Evolutionary conservation across 92 coral and sea anemone genomes (phyloP).

Genomic region (Siderastrea radians): DNA sequence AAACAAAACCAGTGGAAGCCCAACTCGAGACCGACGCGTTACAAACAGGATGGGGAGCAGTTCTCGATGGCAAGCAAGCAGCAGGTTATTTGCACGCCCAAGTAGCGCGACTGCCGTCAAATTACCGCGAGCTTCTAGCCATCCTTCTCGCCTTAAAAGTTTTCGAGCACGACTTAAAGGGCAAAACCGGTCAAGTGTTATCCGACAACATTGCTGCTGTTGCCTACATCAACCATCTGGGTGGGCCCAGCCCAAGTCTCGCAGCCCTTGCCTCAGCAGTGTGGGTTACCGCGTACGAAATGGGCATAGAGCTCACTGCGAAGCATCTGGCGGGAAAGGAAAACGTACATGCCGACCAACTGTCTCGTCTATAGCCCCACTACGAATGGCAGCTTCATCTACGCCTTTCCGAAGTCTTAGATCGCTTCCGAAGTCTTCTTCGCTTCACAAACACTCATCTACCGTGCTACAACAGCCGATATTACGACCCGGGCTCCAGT

Average conservation of each 20-base stretch:
- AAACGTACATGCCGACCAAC: slow-evolving; percentile 1
- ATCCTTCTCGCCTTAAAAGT: slow-evolving; percentile 16
- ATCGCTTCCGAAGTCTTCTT: too few species aligned
- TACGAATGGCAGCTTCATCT: slow-evolving; percentile 27
- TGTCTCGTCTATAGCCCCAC: background rate
- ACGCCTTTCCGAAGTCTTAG: background rate
- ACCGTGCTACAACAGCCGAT: background rate
- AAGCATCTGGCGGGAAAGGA: slow-evolving; percentile 2
- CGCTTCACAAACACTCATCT: slow-evolving; percentile 17
- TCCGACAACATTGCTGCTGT: slow-evolving; percentile 4
- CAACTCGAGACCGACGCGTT: slow-evolving; percentile 5
- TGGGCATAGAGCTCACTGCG: background rate
- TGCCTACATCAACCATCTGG: slow-evolving; percentile 27
- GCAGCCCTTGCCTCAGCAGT: background rate
- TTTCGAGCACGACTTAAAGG: slow-evolving; percentile 8
- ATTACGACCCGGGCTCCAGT: slow-evolving; percentile 2
- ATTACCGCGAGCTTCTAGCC: slow-evolving; percentile 10
- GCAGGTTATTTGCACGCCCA: background rate
- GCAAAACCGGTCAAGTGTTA: slow-evolving; percentile 12
- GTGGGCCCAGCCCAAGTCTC: slow-evolving; percentile 5
- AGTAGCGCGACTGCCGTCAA: slow-evolving; percentile 2
- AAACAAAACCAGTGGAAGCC: slow-evolving; percentile 10
- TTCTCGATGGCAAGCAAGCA: slow-evolving; percentile 12
- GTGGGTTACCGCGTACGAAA: slow-evolving; percentile 16
- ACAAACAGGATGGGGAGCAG: slow-evolving; percentile 31